Evolutionary conservation across 2,888 invertebrate genomes (phyloP).

Genomic region (Caenorhabditis drosophilae): DNA sequence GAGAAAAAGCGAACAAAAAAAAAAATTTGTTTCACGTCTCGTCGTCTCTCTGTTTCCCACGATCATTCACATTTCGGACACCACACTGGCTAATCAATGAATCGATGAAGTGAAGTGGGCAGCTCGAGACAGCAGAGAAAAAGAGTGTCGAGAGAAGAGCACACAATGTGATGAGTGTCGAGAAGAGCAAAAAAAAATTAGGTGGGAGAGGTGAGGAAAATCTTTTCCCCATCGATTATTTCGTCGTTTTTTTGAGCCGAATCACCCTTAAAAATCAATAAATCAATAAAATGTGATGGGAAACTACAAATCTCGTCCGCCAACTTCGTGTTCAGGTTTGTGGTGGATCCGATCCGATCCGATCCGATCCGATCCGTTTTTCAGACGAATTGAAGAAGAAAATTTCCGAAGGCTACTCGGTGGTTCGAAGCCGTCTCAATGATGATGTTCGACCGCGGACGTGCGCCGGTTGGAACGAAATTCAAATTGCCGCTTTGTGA

Average conservation of each 20-base stretch:
- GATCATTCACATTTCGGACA: too few species aligned
- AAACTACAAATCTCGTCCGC: constrained; percentile 66
- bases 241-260: background rate
- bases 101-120: too few species aligned
- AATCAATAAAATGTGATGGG: too few species aligned
- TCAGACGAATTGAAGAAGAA: constrained; percentile 72
- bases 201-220: too few species aligned
- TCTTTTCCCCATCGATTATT: too few species aligned
- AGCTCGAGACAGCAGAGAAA: background rate
- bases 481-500: constrained; percentile 70
- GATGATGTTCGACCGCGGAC: constrained; percentile 68
- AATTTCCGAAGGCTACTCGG: constrained; percentile 72
- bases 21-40: too few species aligned
- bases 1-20: too few species aligned
- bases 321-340: constrained; percentile 64
- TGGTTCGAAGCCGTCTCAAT: constrained; percentile 70
- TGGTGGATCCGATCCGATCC: too few species aligned
- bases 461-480: constrained; percentile 67
- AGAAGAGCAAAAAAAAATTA: background rate
- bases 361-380: constrained; percentile 11
- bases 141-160: background rate
- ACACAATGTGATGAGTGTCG: background rate
- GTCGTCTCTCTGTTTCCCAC: too few species aligned
- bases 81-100: too few species aligned
- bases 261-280: background rate